phyloP scores from a whole-genome alignment of 2,113 vertebrate species.

The Gila orcuttii region DNA sequence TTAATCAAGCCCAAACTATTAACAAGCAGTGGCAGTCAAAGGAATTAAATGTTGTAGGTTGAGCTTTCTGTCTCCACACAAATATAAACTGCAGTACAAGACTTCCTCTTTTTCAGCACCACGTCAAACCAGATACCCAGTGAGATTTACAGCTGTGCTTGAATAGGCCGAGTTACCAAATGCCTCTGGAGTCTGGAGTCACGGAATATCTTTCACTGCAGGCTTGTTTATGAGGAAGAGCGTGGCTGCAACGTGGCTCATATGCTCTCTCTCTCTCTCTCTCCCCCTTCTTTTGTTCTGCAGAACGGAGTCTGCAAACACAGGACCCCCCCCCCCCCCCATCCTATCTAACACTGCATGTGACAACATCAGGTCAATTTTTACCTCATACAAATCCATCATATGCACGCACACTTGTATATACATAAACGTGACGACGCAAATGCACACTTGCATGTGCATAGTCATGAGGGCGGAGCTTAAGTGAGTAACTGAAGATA shows the following conservation, averaged over 20 bases:
- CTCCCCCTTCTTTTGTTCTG: constrained; percentile 56
- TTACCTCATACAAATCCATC: neutral
- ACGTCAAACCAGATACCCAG: constrained; percentile 28
- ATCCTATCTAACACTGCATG: neutral
- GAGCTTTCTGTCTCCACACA: neutral
- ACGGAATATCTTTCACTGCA: constrained; percentile 26
- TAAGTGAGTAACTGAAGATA: neutral
- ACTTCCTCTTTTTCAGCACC: constrained; percentile 6
- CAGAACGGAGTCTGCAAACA: constrained; percentile 73
- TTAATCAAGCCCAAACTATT: neutral
- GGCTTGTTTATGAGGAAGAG: constrained; percentile 19
- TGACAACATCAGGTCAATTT: constrained; percentile 6
- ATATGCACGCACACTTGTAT: neutral
- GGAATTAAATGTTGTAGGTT: neutral
- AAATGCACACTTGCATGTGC: constrained; percentile 19
- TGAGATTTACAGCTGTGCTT: constrained; percentile 1
- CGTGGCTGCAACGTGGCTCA: constrained; percentile 69
- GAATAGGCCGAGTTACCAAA: neutral
- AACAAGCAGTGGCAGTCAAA: neutral
- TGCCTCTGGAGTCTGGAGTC: constrained; percentile 16
- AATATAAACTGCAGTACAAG: neutral
- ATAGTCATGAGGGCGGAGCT: constrained; percentile 27
- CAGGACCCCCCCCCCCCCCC: constrained; percentile 51
- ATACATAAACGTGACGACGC: neutral
- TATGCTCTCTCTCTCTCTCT: neutral